Percentiles rank a stretch among this genome's conserved stretches.
These are phyloP conservation scores for Shargacucullia verbasci DNA, from an alignment of 2,888 invertebrate species.

Conservation along the genomic window DNA sequence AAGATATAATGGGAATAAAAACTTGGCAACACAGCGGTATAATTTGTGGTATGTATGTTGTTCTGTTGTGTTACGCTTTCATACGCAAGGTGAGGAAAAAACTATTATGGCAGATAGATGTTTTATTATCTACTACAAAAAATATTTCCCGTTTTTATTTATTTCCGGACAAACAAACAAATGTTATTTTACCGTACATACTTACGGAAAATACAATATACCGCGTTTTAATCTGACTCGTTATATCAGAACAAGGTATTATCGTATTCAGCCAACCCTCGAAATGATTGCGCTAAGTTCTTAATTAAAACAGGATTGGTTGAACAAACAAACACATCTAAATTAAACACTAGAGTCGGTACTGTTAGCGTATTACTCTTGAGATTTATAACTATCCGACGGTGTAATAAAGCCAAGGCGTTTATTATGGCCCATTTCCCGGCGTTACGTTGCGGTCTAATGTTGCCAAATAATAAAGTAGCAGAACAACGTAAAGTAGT, in stretches of 20 bases:
- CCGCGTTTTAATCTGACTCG: constrained; percentile 5
- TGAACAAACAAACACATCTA: constrained; percentile 42
- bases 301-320: constrained; percentile 46
- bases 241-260: constrained; percentile 14
- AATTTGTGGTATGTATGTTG: constrained; percentile 3
- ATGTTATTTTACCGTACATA: neutral
- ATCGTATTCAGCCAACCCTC: constrained; percentile 14
- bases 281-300: constrained; percentile 25
- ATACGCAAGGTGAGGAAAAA: neutral
- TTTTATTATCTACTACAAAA: too few species aligned
- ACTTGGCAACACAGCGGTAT: constrained; percentile 6
- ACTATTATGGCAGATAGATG: too few species aligned
- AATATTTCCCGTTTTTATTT: too few species aligned
- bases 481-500: neutral
- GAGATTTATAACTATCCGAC: constrained; percentile 31
- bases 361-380: constrained; percentile 19
- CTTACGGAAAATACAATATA: constrained; percentile 13
- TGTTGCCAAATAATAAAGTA: neutral
- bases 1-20: constrained; percentile 8
- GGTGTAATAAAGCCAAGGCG: constrained; percentile 34
- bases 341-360: constrained; percentile 39
- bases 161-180: neutral
- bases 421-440: constrained; percentile 42
- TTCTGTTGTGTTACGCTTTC: neutral
- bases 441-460: neutral